These are phyloP conservation scores for Coelopa frigida DNA, from an alignment of 1,140 invertebrate species.

Conservation along the genomic window DNA sequence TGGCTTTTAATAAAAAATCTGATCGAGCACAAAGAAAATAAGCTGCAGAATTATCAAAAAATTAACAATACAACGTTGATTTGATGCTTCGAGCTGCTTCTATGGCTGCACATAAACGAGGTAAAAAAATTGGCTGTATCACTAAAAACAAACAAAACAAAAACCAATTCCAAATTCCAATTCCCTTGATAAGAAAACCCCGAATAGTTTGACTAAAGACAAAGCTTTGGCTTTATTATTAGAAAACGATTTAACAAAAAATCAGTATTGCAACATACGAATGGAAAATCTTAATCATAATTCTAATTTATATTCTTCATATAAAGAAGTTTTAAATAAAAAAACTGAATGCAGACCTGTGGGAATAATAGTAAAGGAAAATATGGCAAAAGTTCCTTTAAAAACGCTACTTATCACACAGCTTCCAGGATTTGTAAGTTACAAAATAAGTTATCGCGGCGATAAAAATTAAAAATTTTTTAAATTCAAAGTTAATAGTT, in stretches of 20 bases:
- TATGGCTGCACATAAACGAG: constrained; percentile 1
- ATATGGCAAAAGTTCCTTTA: constrained; percentile 4
- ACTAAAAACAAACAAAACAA: constrained; percentile 1
- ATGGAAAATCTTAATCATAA: constrained; percentile 4
- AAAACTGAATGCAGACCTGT: constrained; percentile 4
- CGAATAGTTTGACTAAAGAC: neutral
- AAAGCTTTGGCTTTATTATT: constrained; percentile 10
- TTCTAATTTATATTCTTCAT: constrained; percentile 9
- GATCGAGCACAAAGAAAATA: constrained; percentile 1
- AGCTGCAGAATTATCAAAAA: neutral
- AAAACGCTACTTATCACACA: constrained; percentile 4
- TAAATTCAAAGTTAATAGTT: neutral
- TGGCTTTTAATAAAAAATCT: too few relatives aligned
- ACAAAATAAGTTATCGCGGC: constrained; percentile 6
- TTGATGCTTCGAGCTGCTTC: constrained; percentile 5
- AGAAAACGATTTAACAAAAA: constrained; percentile 11
- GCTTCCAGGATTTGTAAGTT: constrained; percentile 4
- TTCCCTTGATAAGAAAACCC: neutral
- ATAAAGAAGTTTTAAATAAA: neutral
- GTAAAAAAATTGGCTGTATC: constrained; percentile 3
- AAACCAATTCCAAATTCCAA: neutral
- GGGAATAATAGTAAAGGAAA: constrained; percentile 2
- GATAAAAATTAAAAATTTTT: neutral
- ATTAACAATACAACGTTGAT: neutral
- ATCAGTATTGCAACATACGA: constrained; percentile 4